Percentiles rank a stretch among this genome's conserved stretches.
Conservation (phyloP, 2,113 vertebrate genomes). For the Halichoeres trimaculatus region DNA sequence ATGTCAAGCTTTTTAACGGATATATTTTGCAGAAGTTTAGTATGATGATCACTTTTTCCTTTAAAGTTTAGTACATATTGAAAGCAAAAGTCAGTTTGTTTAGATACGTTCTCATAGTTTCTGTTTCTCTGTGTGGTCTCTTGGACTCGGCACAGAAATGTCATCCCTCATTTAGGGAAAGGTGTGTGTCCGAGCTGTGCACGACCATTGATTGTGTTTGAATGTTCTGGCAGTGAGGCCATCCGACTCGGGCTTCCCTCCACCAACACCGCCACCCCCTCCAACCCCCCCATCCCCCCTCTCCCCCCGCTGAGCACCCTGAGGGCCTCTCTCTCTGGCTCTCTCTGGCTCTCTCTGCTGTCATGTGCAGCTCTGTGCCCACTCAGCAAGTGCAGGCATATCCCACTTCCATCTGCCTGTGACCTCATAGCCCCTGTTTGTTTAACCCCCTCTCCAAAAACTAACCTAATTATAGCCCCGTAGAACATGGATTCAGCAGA, state of each 20-base stretch:
- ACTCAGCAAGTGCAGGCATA: constrained; percentile 86
- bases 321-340: constrained; percentile 71
- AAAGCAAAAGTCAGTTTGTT: not conserved
- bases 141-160: constrained; percentile 4
- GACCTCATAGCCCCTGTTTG: constrained; percentile 85
- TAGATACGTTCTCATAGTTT: not conserved
- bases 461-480: constrained; percentile 82
- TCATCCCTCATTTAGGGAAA: constrained; percentile 13
- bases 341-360: constrained; percentile 56
- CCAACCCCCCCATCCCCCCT: constrained; percentile 2
- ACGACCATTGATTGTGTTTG: constrained; percentile 51
- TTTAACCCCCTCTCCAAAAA: constrained; percentile 85
- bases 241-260: constrained; percentile 44
- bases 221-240: constrained; percentile 70
- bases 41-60: too few species aligned
- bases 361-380: constrained; percentile 83
- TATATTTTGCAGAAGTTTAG: not conserved
- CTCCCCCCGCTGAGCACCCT: constrained; percentile 62
- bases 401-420: constrained; percentile 84
- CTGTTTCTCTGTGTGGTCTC: not conserved
- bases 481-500: constrained; percentile 79
- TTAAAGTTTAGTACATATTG: too few species aligned
- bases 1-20: not conserved
- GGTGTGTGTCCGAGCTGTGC: constrained; percentile 36
- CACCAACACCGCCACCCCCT: constrained; percentile 11